These are phyloP conservation scores for Actinia equina DNA, from an alignment of 64 coral and sea anemone species.

Conservation along the genomic window DNA sequence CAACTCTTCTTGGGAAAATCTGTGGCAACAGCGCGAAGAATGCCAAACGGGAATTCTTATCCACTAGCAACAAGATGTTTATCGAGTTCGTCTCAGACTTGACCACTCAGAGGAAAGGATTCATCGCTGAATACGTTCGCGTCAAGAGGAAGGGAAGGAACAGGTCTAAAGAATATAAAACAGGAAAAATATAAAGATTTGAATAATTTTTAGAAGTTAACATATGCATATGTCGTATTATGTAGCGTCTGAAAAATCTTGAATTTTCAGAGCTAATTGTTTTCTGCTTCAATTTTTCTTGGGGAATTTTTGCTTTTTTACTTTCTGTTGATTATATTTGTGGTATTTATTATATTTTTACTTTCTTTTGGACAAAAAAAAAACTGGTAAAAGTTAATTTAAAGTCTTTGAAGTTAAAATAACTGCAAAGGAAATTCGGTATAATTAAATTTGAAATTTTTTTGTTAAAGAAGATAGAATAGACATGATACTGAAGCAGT, in stretches of 20 bases:
- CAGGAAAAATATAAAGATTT: neutral
- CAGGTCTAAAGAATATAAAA: constrained; percentile 7
- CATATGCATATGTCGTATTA: neutral
- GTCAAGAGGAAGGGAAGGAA: constrained; percentile 41
- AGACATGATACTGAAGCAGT: too few relatives aligned
- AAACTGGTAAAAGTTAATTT: neutral
- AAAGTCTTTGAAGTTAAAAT: too few relatives aligned
- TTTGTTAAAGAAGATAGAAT: too few relatives aligned
- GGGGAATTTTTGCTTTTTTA: neutral
- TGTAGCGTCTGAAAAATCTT: neutral
- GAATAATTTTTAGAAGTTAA: neutral
- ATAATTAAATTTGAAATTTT: too few relatives aligned
- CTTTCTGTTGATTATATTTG: neutral
- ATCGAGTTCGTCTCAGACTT: constrained; percentile 70
- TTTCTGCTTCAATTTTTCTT: neutral
- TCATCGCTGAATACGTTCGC: constrained; percentile 69
- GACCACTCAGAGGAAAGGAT: constrained; percentile 70
- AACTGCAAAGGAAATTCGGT: too few relatives aligned
- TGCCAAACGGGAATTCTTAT: constrained; percentile 26
- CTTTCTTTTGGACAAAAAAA: neutral
- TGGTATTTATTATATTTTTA: neutral
- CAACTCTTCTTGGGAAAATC: constrained; percentile 50
- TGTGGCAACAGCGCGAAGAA: constrained; percentile 45
- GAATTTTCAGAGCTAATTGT: too few relatives aligned
- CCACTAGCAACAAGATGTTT: constrained; percentile 77